Base-by-base conservation (phyloP, 1,140 invertebrate species). In the Drosophila micromelanica region DNA sequence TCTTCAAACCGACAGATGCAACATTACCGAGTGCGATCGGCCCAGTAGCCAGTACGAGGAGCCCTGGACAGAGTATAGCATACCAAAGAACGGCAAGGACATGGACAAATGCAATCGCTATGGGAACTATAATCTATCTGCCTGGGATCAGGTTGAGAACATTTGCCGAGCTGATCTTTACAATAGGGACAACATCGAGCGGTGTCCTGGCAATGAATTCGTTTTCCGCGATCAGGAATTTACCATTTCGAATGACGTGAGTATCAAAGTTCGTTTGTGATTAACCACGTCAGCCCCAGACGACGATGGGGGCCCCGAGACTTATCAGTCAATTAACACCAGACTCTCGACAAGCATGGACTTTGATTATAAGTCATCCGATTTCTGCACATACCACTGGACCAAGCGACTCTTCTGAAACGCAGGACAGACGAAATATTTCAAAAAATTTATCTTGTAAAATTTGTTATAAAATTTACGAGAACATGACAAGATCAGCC, bases 21-120 rank as follows among this genome's bases (percentile, higher is more conserved):
- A 93, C 12, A 93, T 96, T 59, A 92, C 94, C 12, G 94, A 94
- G 86, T 96, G 95, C 76, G 95, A 94, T 52, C 57, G 59, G 13
- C 70, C 72, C 3, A 64, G 78, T 2, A 75, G 91, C 5, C 73
- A 67, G 3, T 95, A 93, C 67, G 52, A 93, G 6, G 93, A 93
- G n/a, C 12, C 73, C 0, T 95, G 95, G 94, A 79, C 94, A 0
- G 20, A 82, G 4, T 92, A 93, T 65, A 93, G 94, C 0, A 92
- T 62, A 93, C 95, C n/a, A 73, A 90, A 12, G 71, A 89, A 51
- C 63, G 92, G 64, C 73, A 90, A 77, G 30, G 87, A 79, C 11
- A 92, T 94, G 59, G 92, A 93, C 2, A 93, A 92, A 48, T 95
- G 94, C 75, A 73, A 69, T 12, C 92, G 93, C 35, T 94, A 92